These are phyloP conservation scores for Ptilorrhoa leucosticta DNA, from an alignment of 2,113 vertebrate genomes.

Conservation along the genomic window DNA sequence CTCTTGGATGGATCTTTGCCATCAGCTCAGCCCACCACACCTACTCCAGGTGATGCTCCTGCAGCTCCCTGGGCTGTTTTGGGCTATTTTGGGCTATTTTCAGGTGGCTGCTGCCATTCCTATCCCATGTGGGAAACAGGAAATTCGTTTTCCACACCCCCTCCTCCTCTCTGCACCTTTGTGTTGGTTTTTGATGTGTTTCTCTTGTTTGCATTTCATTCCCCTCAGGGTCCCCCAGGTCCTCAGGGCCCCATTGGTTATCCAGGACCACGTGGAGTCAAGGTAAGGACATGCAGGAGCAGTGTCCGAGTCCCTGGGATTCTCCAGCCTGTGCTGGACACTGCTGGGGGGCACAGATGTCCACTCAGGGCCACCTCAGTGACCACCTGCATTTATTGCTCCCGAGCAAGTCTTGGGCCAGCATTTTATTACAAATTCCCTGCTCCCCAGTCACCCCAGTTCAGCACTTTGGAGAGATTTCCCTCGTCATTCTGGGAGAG, in stretches of 20 bases:
- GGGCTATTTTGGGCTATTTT: background rate
- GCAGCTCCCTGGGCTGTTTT: background rate
- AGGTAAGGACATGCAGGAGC: constrained; percentile 75
- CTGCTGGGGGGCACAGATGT: background rate
- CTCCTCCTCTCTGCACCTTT: background rate
- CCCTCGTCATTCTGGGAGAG: background rate
- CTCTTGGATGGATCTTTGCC: background rate
- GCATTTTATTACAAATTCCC: background rate
- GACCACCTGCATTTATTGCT: background rate
- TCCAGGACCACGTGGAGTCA: constrained; percentile 91
- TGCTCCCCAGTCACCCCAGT: background rate
- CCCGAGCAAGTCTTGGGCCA: rapidly evolving
- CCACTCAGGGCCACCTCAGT: background rate
- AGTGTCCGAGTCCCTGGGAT: rapidly evolving
- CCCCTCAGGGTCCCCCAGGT: constrained; percentile 85
- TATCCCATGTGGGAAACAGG: rapidly evolving
- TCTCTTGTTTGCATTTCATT: background rate
- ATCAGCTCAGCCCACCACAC: background rate
- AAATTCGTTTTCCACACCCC: rapidly evolving
- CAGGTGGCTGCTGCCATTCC: background rate
- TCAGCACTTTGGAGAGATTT: background rate
- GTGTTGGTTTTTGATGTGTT: background rate
- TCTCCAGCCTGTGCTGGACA: background rate
- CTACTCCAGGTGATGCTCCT: background rate
- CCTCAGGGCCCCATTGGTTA: constrained; percentile 95